These are phyloP conservation scores for Oedothorax gibbosus DNA, from an alignment of 1,140 invertebrate species.

Conservation along the genomic window DNA sequence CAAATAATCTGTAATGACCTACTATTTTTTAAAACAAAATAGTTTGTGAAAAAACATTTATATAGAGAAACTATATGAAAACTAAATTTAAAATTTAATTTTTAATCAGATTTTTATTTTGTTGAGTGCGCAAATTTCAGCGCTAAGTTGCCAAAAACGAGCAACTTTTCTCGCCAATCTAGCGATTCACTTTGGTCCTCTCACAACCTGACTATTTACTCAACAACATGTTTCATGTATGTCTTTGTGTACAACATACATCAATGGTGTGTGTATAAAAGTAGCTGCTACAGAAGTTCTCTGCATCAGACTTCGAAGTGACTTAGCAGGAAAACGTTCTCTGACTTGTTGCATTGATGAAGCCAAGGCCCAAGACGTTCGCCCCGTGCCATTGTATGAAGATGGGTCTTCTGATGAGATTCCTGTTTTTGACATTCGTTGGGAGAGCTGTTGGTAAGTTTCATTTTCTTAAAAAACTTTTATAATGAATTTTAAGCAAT, in stretches of 20 bases:
- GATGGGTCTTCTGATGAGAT: neutral
- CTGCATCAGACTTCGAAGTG: neutral
- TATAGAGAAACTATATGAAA: too few species aligned
- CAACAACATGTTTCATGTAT: neutral
- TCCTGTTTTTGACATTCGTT: neutral
- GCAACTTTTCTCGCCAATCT: too few species aligned
- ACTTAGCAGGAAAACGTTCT: too few species aligned
- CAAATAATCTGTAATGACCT: too few species aligned
- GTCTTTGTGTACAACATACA: neutral
- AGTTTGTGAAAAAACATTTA: too few species aligned
- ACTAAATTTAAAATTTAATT: too few species aligned
- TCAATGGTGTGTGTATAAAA: neutral
- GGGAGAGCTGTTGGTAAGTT: conserved; percentile 2
- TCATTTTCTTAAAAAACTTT: neutral
- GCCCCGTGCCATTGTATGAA: neutral
- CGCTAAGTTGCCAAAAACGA: too few species aligned
- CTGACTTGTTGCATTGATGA: neutral
- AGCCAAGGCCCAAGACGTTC: neutral
- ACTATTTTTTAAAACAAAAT: too few species aligned
- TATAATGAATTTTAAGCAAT: neutral
- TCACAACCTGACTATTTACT: neutral
- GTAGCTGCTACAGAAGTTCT: neutral
- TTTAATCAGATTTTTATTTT: too few species aligned
- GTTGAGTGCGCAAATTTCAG: too few species aligned
- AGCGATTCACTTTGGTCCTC: too few species aligned